Evolutionary conservation across 2,797 vertebrate genomes (phyloP).

Genomic region (Enteromius fasciolatus): DNA sequence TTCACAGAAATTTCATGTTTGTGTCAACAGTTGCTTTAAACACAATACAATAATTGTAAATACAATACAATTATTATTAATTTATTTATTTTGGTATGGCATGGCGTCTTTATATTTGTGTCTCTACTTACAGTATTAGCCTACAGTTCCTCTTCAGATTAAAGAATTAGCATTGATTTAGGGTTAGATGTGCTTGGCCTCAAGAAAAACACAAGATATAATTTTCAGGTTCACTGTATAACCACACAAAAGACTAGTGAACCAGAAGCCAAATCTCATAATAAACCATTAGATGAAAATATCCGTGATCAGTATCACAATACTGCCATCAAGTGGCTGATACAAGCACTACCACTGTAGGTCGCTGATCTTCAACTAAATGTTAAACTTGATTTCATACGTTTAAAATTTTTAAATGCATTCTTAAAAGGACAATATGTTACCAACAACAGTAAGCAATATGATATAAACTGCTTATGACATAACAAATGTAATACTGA

Average conservation of each 20-base stretch:
- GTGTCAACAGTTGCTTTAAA: not conserved
- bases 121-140: not conserved
- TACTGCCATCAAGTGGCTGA: conserved; percentile 71
- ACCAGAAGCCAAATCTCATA: not conserved
- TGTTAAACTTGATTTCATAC: not conserved
- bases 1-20: not conserved
- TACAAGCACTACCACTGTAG: conserved; percentile 53
- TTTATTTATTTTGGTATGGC: not conserved
- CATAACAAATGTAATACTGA: not conserved
- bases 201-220: not conserved
- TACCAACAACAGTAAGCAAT: not conserved
- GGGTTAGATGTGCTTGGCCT: not conserved
- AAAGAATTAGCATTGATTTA: not conserved
- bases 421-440: not conserved
- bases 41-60: too few relatives aligned
- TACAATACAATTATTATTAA: too few relatives aligned
- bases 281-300: conserved; percentile 5
- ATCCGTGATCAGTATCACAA: not conserved
- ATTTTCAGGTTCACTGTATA: too few relatives aligned
- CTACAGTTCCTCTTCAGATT: not conserved
- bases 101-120: not conserved
- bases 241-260: not conserved
- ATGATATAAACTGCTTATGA: not conserved
- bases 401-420: not conserved
- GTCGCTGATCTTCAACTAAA: not conserved